Base-by-base conservation (phyloP, 2,113 vertebrate species). In the Raja brachyura region DNA sequence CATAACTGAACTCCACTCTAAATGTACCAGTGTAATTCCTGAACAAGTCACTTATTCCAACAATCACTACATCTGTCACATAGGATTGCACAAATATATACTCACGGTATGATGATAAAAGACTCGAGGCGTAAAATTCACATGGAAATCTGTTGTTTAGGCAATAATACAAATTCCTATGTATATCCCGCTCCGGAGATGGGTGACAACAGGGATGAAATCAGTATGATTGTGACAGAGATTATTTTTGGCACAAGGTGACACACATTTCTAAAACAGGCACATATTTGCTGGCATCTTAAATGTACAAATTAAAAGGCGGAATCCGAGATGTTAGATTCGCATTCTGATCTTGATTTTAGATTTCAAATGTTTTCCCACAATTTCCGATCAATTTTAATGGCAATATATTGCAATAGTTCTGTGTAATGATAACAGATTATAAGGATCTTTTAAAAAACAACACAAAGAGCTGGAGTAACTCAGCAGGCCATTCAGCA, bases 161-260 rank as follows among this genome's bases (percentile, higher is more conserved):
- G 28, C 83, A 77, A 33, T 33, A 33, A 77, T 33, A 33, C n/a
- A 77, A 77, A 31, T 73, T 16, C 18, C 1, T 73, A 22, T 73
- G 70, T 73, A 20, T 73, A 73, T 20, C 14, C 70, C 18, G 59
- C 83, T 63, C 1, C 8, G 48, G 48, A 2, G 25, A 81, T 4
- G 1, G 8, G 14, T 14, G 3, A 18, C 4, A 63, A 13, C 14
- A 59, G 13, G 25, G 59, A 5, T 63, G 0, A 56, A 61, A 10
- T 61, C 25, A n/a, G 56, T 28, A 61, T 14, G 25, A n/a, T 56
- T n/a, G 61, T 86, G 56, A 54, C 59, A 86, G 28, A 86, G 56
- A 61, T 88, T 88, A 88, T 66, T 63, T 81, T 88, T 88, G 83
- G 59, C 25, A 63, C 59, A 88, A 88, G 14, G 59, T 63, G 28